Percentiles rank a stretch among this genome's conserved stretches.
Conservation (phyloP, 2,113 vertebrate genomes). For the Coryphaenoides rupestris region DNA sequence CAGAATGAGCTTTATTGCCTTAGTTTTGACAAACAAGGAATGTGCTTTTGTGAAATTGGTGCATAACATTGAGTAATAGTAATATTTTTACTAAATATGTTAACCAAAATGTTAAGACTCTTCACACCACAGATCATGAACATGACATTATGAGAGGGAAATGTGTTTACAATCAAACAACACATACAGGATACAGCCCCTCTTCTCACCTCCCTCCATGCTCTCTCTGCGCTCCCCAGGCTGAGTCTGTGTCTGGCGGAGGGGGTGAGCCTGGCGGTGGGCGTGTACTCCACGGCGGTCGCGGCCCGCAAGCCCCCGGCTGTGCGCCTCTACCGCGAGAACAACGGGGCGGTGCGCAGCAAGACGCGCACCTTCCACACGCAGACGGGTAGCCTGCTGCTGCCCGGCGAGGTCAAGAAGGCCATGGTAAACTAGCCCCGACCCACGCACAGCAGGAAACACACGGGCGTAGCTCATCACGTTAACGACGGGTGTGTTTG, state of each 20-base stretch:
- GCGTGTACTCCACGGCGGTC: constrained; percentile 78
- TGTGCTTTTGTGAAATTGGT: too few relatives aligned
- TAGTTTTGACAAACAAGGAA: too few relatives aligned
- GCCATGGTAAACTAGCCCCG: constrained; percentile 79
- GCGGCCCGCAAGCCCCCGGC: constrained; percentile 76
- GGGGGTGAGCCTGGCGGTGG: constrained; percentile 77
- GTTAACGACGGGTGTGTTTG: too few relatives aligned
- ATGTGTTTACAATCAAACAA: not conserved
- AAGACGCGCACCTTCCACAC: constrained; percentile 89
- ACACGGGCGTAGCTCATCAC: too few relatives aligned
- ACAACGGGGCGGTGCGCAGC: constrained; percentile 85
- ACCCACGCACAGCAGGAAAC: too few relatives aligned
- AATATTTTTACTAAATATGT: too few relatives aligned
- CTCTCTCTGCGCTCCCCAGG: constrained; percentile 57
- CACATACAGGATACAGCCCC: too few relatives aligned
- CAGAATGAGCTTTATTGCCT: too few relatives aligned
- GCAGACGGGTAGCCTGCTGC: constrained; percentile 89
- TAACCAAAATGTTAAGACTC: too few relatives aligned
- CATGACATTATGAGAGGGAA: too few relatives aligned
- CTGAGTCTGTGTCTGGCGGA: constrained; percentile 80
- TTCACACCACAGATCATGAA: too few relatives aligned
- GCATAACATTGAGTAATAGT: too few relatives aligned
- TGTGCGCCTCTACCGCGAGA: constrained; percentile 85
- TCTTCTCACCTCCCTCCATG: not conserved
- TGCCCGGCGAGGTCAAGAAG: constrained; percentile 90